Base-by-base conservation (phyloP, 1,140 invertebrate genomes). In the Aphelinus certus region DNA sequence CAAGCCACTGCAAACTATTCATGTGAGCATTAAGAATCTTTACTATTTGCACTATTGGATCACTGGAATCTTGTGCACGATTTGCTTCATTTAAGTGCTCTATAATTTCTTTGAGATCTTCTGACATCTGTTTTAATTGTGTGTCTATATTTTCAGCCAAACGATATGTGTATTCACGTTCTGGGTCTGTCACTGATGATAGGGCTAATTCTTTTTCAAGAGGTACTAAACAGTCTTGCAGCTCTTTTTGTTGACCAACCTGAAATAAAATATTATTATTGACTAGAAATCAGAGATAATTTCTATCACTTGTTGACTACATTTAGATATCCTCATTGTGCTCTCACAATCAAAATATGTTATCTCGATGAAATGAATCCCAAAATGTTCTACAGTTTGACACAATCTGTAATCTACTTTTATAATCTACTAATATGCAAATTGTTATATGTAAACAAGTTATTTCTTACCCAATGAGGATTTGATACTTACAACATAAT, bases 11-110 rank as follows among this genome's bases (percentile, higher is more conserved):
- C 78, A 99, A 89, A 0, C 96, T 97, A 75, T 97, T 96, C 93
- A 98, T 98, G 81, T 99, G 97, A 0, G 96, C 96, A 86, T 98
- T 98, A 0, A 99, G 88, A 78, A 98, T 97, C 79, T 95, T 94
- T 2, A 95, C 93, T 78, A 98, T 96, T 88, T 97, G 96, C 6
- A 95, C 92, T 62, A 97, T 93, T 1, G 96, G 96, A 89, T 98
- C 96, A 77, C 92, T 92, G 7, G 91, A 92, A 78, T 98, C 95
- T 83, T 96, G 92, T 61, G 91, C 91, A 78, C 93, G 92, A 84
- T 95, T 96, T 0, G 94, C 92, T 81, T 96, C 94, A 84, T 98
- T 98, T 0, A 98, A 88, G 85, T 97, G 95, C 83, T 97, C 95
- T 72, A 98, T 97, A 46, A 98, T 95, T 86, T 98, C 96, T 80